A percentile compares a stretch with the other conserved stretches of the same genome.
phyloP scores from a whole-genome alignment of 2,888 invertebrate genomes.

The Phlogophora meticulosa region DNA sequence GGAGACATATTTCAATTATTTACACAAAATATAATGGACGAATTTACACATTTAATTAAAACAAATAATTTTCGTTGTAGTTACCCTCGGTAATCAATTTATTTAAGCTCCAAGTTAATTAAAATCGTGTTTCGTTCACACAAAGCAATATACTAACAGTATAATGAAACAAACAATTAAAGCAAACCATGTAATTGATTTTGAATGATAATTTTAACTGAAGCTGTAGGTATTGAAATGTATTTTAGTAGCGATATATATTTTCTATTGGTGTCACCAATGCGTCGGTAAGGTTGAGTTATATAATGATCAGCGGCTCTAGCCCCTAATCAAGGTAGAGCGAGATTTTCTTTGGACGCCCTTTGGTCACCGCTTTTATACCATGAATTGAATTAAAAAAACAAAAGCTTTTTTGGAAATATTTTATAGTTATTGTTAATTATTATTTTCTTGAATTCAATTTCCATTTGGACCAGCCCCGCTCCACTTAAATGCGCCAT shows the following conservation, averaged over 20 bases:
- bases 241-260: not conserved
- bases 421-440: no score
- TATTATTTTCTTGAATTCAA: no score
- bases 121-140: conserved; percentile 34
- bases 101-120: conserved; percentile 49
- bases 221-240: not conserved
- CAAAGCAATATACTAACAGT: conserved; percentile 21
- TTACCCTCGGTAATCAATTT: conserved; percentile 36
- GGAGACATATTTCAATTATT: conserved; percentile 13
- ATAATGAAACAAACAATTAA: conserved; percentile 22
- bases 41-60: conserved; percentile 23
- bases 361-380: no score
- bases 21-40: conserved; percentile 13
- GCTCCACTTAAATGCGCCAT: no score
- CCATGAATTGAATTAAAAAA: no score
- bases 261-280: not conserved
- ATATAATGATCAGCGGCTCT: no score
- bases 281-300: not conserved
- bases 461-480: no score
- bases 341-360: no score
- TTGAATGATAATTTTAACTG: not conserved
- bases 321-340: no score
- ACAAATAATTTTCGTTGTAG: conserved; percentile 33
- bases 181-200: conserved; percentile 1
- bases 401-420: no score